Evolutionary conservation across 2,113 vertebrate species (phyloP).

Genomic region (Alethe castanea): DNA sequence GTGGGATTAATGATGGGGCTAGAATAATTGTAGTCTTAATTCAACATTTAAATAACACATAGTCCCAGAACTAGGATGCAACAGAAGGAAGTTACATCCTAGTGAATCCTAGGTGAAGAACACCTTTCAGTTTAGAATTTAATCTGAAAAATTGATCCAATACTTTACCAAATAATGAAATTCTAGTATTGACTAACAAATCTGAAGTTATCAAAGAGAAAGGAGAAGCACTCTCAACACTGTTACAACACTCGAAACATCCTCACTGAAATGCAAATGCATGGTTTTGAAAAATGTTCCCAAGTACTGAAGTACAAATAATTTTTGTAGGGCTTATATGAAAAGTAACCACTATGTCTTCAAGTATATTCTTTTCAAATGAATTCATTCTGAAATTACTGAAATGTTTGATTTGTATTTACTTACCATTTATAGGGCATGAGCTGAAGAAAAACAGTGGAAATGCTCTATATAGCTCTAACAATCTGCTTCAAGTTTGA

Average conservation of each 20-base stretch:
- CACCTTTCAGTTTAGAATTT: slow-evolving; percentile 11
- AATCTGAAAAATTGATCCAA: not conserved
- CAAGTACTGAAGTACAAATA: not conserved
- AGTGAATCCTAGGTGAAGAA: not conserved
- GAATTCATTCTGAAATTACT: not conserved
- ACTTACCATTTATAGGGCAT: not conserved
- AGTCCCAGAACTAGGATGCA: slow-evolving; percentile 22
- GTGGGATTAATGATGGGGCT: not conserved
- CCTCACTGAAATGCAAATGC: not conserved
- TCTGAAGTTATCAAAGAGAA: not conserved
- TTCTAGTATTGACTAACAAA: not conserved
- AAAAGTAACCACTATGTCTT: not conserved
- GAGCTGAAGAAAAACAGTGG: not conserved
- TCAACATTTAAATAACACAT: not conserved
- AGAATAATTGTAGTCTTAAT: not conserved
- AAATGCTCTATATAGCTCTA: not conserved
- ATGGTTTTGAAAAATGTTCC: not conserved
- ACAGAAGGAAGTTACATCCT: not conserved
- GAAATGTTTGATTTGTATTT: not conserved
- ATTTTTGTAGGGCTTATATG: not conserved
- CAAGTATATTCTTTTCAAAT: not conserved
- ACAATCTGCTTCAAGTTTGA: not conserved
- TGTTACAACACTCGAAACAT: not conserved
- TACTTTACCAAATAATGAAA: not conserved
- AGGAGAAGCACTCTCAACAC: not conserved